Base-by-base conservation (phyloP, 2,888 invertebrate genomes). In the Oligia fasciuncula region DNA sequence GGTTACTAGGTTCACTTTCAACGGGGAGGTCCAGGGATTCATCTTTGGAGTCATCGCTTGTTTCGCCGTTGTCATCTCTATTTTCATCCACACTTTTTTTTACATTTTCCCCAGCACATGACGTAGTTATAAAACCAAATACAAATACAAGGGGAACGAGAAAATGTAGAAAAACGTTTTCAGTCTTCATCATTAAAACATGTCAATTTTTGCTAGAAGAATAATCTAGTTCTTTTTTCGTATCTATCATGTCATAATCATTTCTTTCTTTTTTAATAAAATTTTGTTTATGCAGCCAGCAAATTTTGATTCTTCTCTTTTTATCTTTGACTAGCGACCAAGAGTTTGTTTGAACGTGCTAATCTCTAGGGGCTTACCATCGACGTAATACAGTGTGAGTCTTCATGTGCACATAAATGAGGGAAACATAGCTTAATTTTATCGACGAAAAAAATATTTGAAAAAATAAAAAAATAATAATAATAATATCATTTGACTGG, bases 1-100 rank as follows among this genome's bases (percentile, higher is more conserved):
- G 82, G 65, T 92, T 92, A 81, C 86, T 91, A 19, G 88, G 78
- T 76, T 94, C 95, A 76, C 76, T 90, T 86, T 95, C 95, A 57
- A 88, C 62, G 17, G 94, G 90, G 67, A 96, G 94, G 23, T 93
- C 95, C 89, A 96, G 80, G 35, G 95, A 93, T 73, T 95, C 94
- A 62, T 95, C 94, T 89, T 94, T 95, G 19, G 90, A 75, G n/a
- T 96, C 95, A 54, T 95, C 94, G 80, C 90, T 92, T 51, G 84
- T 90, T 73, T 95, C 95, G 67, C 94, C 94, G 63, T 90, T 94
- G 77, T 95, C 94, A 79, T 95, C 95, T 88, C 92, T 91, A 76
- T 90, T 93, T 62, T 95, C 95, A 77, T 96, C 95, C 40, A 93
- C 92, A 88, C 95, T 96, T 89, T 96, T 96, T 86, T 95, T 96